phyloP scores from a whole-genome alignment of 2,888 invertebrate genomes.

The Toxonevra muliebris region DNA sequence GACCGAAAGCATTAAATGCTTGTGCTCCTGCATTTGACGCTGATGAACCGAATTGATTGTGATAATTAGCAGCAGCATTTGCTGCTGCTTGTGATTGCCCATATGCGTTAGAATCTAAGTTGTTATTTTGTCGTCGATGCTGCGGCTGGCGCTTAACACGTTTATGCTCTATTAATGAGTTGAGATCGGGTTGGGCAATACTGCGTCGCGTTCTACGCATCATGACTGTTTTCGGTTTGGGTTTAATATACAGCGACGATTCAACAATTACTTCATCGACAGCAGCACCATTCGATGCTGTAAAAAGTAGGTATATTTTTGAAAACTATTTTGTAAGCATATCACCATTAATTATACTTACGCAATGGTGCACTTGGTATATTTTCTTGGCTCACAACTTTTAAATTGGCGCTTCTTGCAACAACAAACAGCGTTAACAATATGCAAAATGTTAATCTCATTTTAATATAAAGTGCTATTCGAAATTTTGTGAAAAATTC shows the following conservation, averaged over 20 bases:
- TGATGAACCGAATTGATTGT: conserved; percentile 50
- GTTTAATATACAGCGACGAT: conserved; percentile 65
- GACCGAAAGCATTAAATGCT: conserved; percentile 58
- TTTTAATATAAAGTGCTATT: neutral
- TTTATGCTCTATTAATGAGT: conserved; percentile 45
- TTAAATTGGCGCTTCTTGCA: conserved; percentile 30
- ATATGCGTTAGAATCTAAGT: conserved; percentile 35
- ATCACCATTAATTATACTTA: too few relatives aligned
- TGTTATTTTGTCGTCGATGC: conserved; percentile 29
- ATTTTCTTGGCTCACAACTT: conserved; percentile 37
- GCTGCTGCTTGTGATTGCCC: conserved; percentile 56
- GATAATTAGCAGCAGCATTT: conserved; percentile 53
- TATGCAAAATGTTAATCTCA: conserved; percentile 8
- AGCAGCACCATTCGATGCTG: conserved; percentile 53
- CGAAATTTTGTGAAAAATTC: too few relatives aligned
- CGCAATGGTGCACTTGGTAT: conserved; percentile 43
- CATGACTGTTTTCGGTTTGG: conserved; percentile 53
- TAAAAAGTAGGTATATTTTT: neutral
- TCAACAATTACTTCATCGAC: conserved; percentile 68
- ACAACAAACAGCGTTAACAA: neutral
- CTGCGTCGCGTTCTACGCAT: conserved; percentile 36
- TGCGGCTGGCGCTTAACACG: conserved; percentile 53
- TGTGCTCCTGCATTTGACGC: conserved; percentile 62
- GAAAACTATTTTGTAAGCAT: too few relatives aligned
- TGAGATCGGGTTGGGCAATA: conserved; percentile 31